Evolutionary conservation across 1,140 invertebrate genomes (phyloP).

Genomic region (Luehdorfia chinensis): DNA sequence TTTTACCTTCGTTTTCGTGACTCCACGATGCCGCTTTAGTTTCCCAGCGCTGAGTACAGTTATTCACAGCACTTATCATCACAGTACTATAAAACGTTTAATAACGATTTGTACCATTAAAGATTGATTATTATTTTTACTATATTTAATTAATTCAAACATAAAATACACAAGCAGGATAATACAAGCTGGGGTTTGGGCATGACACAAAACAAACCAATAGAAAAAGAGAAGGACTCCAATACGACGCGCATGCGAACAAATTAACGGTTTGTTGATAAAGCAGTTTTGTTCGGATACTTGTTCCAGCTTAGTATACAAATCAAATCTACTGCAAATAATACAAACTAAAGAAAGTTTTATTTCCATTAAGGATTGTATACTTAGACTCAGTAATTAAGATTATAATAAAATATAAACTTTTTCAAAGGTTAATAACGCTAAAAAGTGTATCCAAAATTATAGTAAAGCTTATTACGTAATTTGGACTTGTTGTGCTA

Average conservation of each 20-base stretch:
- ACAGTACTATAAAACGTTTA: slow-evolving; percentile 66
- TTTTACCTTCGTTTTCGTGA: slow-evolving; percentile 77
- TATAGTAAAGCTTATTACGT: too few species aligned
- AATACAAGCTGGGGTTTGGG: slow-evolving; percentile 62
- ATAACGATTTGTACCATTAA: slow-evolving; percentile 63
- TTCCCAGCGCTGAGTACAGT: slow-evolving; percentile 71
- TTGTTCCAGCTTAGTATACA: not conserved
- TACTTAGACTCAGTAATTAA: too few species aligned
- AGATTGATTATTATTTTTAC: slow-evolving; percentile 40
- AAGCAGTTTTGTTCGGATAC: slow-evolving; percentile 37
- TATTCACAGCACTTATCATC: slow-evolving; percentile 76
- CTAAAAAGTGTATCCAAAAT: too few species aligned
- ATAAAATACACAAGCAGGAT: slow-evolving; percentile 69
- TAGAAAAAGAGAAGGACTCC: slow-evolving; percentile 60
- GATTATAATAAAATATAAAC: too few species aligned
- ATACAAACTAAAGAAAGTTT: too few species aligned
- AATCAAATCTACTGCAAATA: too few species aligned
- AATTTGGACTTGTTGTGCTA: too few species aligned
- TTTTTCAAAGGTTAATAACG: too few species aligned
- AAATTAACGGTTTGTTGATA: slow-evolving; percentile 51
- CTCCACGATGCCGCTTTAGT: slow-evolving; percentile 76
- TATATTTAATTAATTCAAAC: slow-evolving; percentile 51
- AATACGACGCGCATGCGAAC: slow-evolving; percentile 64
- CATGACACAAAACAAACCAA: slow-evolving; percentile 75
- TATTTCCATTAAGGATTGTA: too few species aligned